Evolutionary conservation across 2,113 vertebrate genomes (phyloP), one percentile per base, ranked within the genome.

Genomic region (Oxyura jamaicensis): DNA sequence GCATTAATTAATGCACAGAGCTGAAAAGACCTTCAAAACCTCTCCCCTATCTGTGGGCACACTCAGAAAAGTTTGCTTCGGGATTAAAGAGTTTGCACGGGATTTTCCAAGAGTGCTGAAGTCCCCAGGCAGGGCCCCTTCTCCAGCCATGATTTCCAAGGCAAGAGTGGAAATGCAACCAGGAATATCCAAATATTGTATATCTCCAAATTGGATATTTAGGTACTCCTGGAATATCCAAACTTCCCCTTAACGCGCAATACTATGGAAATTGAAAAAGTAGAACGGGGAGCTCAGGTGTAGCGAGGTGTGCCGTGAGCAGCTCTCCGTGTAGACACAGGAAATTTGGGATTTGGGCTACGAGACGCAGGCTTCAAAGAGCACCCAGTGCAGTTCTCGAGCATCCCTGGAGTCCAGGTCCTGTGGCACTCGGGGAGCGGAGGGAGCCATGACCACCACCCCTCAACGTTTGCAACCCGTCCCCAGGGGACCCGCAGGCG

Each of bases 11-110:
- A 48, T 6, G 50, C 22, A 28, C 36, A 46, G 8, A 18, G n/a
- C 55, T 79, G 36, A 73, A 76, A 90, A 62, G 11, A 23, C 28
- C n/a, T 41, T 69, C 33, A 10, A 28, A 20, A 6, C 22, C 28
- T 26, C 9, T 21, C 18, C 53, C 23, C 14, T 28, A 10, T 28
- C 26, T 0, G 0, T 19, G 19, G 69, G 5, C 36, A 42, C 0
- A 2, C 29, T 52, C 33, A 42, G 48, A 19, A 62, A 90, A 35
- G 10, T 55, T 68, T 14, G 7, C 50, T 71, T 83, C 10, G 26
- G 60, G 65, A 20, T 18, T 77, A 2, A 55, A 69, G 12, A 6
- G 39, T 66, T 88, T 58, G 41, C 56, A 44, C 15, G 16, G n/a
- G 16, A 46, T 12, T 71, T 71, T 41, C 2, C 3, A 42, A 5